Base-by-base conservation (phyloP, 2,797 vertebrate genomes). In the Phrynocephalus guinanensis region DNA sequence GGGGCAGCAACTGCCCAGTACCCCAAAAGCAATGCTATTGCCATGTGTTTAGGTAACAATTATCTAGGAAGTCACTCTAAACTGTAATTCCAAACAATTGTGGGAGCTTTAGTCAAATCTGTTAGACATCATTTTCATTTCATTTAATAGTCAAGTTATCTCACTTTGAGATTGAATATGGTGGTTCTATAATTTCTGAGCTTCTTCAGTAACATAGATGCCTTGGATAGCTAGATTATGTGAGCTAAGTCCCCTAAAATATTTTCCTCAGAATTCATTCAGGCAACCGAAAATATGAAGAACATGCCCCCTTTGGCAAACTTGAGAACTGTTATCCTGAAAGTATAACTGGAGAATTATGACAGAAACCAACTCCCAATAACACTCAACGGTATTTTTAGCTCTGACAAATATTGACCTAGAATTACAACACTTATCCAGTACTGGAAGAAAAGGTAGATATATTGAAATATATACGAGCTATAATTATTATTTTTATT, bases 341-440 rank as follows among this genome's bases (percentile, higher is more conserved):
- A 83, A 26, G 2, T 60, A 3, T 72, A 73, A 82, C 44, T 44
- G 10, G 16, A 11, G 24, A 67, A 67, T 44, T 44, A 44, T 26
- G 66, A 20, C 20, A 13, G 11, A 71, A 52, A 22, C 28, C 30
- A 52, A 30, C 5, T 20, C 56, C 88, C 87, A 92, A 20, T n/a
- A 18, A 30, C 2, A 50, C 18, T 52, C 71, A 91, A 68, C 75
- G 87, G 66, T 38, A 48, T 67, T 72, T 84, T 91, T 91, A 84
- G 85, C 78, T 87, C 52, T 60, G 11, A 7, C 44, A 48, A n/a
- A 70, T 84, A 52, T n/a, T 33, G 22, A 80, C 80, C 50, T 33
- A 90, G 9, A 28, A 15, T 79, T 33, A 7, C 3, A 90, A 15
- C 44, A 86, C 16, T 9, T 80, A 60, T 82, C 78, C 11, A 22